Evolutionary conservation across 1,140 invertebrate species (phyloP), one percentile per base, ranked within the genome.

Genomic region (Microvelia longipes): DNA sequence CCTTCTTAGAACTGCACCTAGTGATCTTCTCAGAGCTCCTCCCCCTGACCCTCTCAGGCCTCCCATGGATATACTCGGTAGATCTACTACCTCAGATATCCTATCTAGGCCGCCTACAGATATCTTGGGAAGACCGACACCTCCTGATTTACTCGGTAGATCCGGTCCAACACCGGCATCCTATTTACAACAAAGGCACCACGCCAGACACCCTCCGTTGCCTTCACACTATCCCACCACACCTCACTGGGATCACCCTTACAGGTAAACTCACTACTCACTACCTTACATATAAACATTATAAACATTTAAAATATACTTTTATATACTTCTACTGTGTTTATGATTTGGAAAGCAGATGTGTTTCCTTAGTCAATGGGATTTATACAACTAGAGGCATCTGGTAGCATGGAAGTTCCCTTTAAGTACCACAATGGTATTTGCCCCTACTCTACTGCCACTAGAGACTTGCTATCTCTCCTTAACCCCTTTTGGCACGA

Each of bases 221-320:
- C 72, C 73, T 2, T 72, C 74, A 15, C 74, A 73, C 27, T 70
- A 73, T 64, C 70, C 69, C 68, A 19, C 73, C 5, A 62, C 70
- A 0, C 68, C 73, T 14, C 73, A 73, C 2, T 76, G 75, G 75
- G 75, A 75, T 29, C 71, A 75, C 64, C 73, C 74, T 15, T 72
- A 70, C 66, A 69, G 71, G 69, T 72, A 30, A 61, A 28, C 50
- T 30, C 13, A 50, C 19, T n/a, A n/a, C 14, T 28, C 2, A 29
- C 25, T 28, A 68, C 25, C 19, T n/a, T 68, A 28, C 11, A 29
- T 68, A 29, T 29, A 5, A 28, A 15, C 19, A 5, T 68, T 13
- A 11, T 25, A 24, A 5, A n/a, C n/a, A n/a, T n/a, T n/a, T n/a
- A n/a, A n/a, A n/a, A n/a, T n/a, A n/a, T n/a, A n/a, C n/a, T n/a